Conservation (phyloP, 2,113 vertebrate genomes). For the Dipodomys spectabilis region DNA sequence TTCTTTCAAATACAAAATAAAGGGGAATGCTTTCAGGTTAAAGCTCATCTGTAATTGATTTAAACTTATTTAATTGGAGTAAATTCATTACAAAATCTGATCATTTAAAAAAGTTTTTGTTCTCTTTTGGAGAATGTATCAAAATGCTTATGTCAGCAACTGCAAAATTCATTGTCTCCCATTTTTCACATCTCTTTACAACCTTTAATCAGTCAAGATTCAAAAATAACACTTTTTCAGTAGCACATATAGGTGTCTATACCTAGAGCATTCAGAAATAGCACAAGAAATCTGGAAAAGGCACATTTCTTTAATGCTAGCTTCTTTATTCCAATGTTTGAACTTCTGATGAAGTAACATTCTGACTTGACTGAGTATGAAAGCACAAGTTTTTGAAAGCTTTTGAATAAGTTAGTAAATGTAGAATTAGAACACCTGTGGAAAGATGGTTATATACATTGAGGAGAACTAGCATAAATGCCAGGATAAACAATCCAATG, state of each 20-base stretch:
- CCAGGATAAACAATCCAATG: neutral
- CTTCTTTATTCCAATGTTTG: neutral
- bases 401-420: neutral
- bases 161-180: neutral
- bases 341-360: neutral
- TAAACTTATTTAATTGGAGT: neutral
- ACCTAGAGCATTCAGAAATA: neutral
- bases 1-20: neutral
- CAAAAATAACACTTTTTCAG: neutral
- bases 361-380: neutral
- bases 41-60: neutral
- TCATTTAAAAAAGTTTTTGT: neutral
- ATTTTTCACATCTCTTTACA: neutral
- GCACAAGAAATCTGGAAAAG: neutral
- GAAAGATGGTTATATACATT: neutral
- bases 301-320: neutral
- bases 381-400: neutral
- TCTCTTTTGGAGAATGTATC: slow-evolving; percentile 9
- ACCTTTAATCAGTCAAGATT: neutral
- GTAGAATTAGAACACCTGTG: neutral
- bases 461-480: neutral
- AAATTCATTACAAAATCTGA: neutral
- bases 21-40: neutral
- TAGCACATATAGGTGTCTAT: neutral
- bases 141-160: neutral